Base-by-base conservation (phyloP, 2,888 invertebrate genomes). In the Drosophila koepferae region DNA sequence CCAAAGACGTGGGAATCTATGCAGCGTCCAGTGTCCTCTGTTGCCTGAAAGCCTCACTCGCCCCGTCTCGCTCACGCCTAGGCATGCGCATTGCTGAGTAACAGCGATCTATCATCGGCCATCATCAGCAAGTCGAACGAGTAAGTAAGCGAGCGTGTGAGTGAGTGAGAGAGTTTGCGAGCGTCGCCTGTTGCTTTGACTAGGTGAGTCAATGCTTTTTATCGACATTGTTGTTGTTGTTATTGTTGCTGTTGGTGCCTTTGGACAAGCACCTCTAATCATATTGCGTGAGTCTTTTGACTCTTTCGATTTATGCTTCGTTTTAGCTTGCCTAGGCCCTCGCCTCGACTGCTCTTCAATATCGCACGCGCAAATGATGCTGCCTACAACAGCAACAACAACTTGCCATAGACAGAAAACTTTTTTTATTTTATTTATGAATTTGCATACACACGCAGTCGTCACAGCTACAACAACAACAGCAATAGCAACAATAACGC, bases 371-470 rank as follows among this genome's bases (percentile, higher is more conserved):
- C 86, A 87, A 87, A 82, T 76, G 82, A 85, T 82, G 82, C 81
- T 82, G 76, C 40, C 38, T 51, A 63, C 68, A 48, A 20, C 49
- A 34, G 12, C 53, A 49, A 43, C 53, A 43, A 62, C 46, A 71
- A 61, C 77, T 72, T 49, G 56, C 60, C 67, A 81, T 66, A 77
- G 72, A 78, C 67, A 77, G 61, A 81, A 66, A 79, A 81, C 68
- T 82, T 75, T 84, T 75, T 23, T 23, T 20, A 75, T 2, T 20
- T 71, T 86, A 75, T 89, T 82, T 85, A 88, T 88, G 80, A 89
- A 89, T 85, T 85, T 85, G 90, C 90, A 85, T 89, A 85, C 90
- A 89, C 86, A 88, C 82, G 88, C 77, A 80, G 63, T 59, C 61
- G 59, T 56, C 60, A 40, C 58, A 66, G 41, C 38, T 5, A 16